Evolutionary conservation across 1,140 invertebrate genomes (phyloP), one percentile per base, ranked within the genome.

Genomic region (Drosophila santomea): DNA sequence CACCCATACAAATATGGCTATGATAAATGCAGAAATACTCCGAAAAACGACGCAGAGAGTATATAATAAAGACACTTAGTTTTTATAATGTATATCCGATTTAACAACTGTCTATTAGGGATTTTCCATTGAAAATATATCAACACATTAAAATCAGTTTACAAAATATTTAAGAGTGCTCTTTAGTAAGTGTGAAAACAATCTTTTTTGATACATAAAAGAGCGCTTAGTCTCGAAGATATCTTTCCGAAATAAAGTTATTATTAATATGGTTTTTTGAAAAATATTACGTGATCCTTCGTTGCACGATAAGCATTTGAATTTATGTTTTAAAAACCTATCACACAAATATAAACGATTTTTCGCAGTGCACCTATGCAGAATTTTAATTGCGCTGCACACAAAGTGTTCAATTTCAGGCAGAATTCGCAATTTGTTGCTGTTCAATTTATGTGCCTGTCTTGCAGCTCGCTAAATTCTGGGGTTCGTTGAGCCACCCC

Each of bases 401-500:
- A 47, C 54, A 57, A 67, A 69, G 75, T 81, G 62, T 88, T 76
- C 48, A 56, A 73, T 76, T 83, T 69, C 39, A 74, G 64, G 41
- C 38, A 14, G 69, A 69, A 64, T 74, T 78, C 66, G 69, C 43
- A 80, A 17, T 57, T 50, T 57, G n/a, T 32, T 14, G 8, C 10
- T 43, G n/a, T 71, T 71, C 32, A 57, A 45, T 35, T 59, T 68
- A 83, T 86, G 58, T 73, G 69, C 60, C 64, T 52, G 63, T 48
- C 67, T 83, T 88, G 83, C 83, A 88, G 32, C 74, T 80, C 83
- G 43, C 28, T 17, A 77, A 77, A 62, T 48, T 74, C 60, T 58
- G 44, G 72, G 44, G 74, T 77, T 77, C 74, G 63, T 77, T 77
- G 74, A 59, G 74, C 62, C 64, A 66, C 20, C 32, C 44, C 11